Conservation (phyloP, 2,888 invertebrate genomes). For the Sinotaia quadrata region DNA sequence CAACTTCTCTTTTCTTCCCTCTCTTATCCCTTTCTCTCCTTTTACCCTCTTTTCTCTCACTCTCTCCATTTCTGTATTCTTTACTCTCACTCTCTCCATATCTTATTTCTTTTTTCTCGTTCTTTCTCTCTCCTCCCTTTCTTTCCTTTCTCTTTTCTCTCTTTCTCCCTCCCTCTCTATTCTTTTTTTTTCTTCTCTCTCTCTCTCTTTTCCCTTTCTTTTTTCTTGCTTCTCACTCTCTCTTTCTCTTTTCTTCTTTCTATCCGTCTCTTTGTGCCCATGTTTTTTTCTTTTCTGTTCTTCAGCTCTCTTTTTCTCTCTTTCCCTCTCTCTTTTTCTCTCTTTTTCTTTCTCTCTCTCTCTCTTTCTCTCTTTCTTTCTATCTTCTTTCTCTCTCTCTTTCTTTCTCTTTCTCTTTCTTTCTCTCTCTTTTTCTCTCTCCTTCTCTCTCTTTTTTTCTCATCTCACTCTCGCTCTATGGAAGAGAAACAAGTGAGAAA, state of each 20-base stretch:
- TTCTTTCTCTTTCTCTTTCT: background rate
- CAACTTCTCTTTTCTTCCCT: background rate
- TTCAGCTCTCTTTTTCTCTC: slow-evolving; percentile 11
- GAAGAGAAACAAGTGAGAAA: no score
- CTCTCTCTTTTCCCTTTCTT: background rate
- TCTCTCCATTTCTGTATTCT: background rate
- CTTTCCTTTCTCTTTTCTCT: background rate
- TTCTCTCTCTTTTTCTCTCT: background rate
- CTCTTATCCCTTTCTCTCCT: background rate
- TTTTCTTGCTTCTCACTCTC: slow-evolving; percentile 7
- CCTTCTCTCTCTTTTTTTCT: slow-evolving; percentile 6
- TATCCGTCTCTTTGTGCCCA: slow-evolving; percentile 4
- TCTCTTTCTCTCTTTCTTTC: slow-evolving; percentile 11
- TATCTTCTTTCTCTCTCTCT: slow-evolving; percentile 4
- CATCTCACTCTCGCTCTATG: slow-evolving; percentile 3
- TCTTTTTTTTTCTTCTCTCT: background rate
- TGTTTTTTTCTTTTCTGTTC: slow-evolving; percentile 12
- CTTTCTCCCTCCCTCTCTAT: background rate
- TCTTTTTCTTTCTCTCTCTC: slow-evolving; percentile 12
- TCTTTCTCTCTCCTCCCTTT: background rate
- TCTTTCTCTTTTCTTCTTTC: slow-evolving; percentile 15
- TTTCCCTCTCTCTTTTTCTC: slow-evolving; percentile 11
- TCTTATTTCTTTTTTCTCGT: background rate
- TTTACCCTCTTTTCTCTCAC: background rate
- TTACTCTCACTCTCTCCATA: background rate